These are phyloP conservation scores for Emydoidea blandingii DNA, from an alignment of 2,797 vertebrate genomes.

Conservation along the genomic window DNA sequence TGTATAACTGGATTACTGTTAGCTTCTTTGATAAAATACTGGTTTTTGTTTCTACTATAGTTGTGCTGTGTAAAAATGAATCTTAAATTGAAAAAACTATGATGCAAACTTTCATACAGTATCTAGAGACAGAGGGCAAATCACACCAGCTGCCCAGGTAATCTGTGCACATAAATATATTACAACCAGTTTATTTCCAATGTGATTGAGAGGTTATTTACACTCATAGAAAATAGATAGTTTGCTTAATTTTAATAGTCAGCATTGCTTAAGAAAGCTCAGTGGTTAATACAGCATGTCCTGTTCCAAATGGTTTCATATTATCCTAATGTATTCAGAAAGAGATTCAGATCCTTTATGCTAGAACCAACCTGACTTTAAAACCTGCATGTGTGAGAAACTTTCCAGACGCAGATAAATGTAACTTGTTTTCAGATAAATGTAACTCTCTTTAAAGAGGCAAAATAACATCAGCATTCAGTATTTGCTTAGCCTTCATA, in stretches of 20 bases:
- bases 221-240: slow-evolving; percentile 38
- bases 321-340: slow-evolving; percentile 60
- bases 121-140: not conserved
- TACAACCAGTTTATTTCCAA: not conserved
- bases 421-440: not conserved
- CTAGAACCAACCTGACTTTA: slow-evolving; percentile 23
- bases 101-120: not conserved
- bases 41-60: not conserved
- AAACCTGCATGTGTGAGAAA: not conserved
- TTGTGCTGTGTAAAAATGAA: rapidly evolving
- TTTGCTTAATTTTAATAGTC: slow-evolving; percentile 40
- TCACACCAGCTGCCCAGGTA: not conserved
- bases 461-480: not conserved
- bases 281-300: slow-evolving; percentile 15
- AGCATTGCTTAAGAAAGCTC: slow-evolving; percentile 29
- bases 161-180: not conserved
- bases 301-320: slow-evolving; percentile 54
- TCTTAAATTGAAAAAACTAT: not conserved
- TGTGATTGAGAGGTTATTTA: slow-evolving; percentile 55
- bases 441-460: not conserved
- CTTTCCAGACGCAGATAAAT: slow-evolving; percentile 9
- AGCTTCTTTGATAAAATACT: not conserved
- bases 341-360: slow-evolving; percentile 18
- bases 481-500: slow-evolving; percentile 1
- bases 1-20: not conserved